These are phyloP conservation scores for Drosophila littoralis DNA, from an alignment of 1,140 invertebrate genomes.

Conservation along the genomic window DNA sequence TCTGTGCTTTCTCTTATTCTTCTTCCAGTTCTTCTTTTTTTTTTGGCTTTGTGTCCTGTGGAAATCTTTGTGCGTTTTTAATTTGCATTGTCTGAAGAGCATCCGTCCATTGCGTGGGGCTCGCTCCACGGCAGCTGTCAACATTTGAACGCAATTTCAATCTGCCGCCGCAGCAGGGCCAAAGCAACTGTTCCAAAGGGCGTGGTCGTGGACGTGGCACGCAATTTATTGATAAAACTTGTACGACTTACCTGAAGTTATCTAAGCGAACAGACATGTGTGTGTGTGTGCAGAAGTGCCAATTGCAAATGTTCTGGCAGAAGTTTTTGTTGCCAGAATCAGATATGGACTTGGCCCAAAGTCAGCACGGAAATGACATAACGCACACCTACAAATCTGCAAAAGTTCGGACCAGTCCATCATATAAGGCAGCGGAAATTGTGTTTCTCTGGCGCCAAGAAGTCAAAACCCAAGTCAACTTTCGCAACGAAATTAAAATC, in stretches of 20 bases:
- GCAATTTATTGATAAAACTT: slow-evolving; percentile 58
- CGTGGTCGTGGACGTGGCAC: slow-evolving; percentile 24
- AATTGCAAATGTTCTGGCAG: slow-evolving; percentile 11
- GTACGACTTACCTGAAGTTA: slow-evolving; percentile 25
- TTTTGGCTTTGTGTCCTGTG: slow-evolving; percentile 6
- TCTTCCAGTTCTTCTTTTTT: slow-evolving; percentile 2
- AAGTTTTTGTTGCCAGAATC: slow-evolving; percentile 22
- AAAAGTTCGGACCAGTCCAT: slow-evolving; percentile 7
- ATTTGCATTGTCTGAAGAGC: slow-evolving; percentile 43
- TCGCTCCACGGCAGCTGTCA: slow-evolving; percentile 16
- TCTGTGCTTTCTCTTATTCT: slow-evolving; percentile 2
- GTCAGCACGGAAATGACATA: slow-evolving; percentile 26
- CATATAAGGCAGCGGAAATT: slow-evolving; percentile 71
- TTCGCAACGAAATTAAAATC: slow-evolving; percentile 66
- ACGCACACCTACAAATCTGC: slow-evolving; percentile 2
- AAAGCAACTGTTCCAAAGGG: background rate
- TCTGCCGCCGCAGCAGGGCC: background rate
- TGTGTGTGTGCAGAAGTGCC: slow-evolving; percentile 1
- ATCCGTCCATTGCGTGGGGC: slow-evolving; percentile 2
- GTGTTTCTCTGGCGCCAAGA: slow-evolving; percentile 53
- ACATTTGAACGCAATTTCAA: slow-evolving; percentile 24
- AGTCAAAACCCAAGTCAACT: slow-evolving; percentile 27
- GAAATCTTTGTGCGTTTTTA: slow-evolving; percentile 34
- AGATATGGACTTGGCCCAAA: slow-evolving; percentile 8
- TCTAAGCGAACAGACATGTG: background rate